A percentile compares a stretch with the other conserved stretches of the same genome.
These are phyloP conservation scores for Chloroceryle aenea DNA, from an alignment of 2,113 vertebrate genomes.

Conservation along the genomic window DNA sequence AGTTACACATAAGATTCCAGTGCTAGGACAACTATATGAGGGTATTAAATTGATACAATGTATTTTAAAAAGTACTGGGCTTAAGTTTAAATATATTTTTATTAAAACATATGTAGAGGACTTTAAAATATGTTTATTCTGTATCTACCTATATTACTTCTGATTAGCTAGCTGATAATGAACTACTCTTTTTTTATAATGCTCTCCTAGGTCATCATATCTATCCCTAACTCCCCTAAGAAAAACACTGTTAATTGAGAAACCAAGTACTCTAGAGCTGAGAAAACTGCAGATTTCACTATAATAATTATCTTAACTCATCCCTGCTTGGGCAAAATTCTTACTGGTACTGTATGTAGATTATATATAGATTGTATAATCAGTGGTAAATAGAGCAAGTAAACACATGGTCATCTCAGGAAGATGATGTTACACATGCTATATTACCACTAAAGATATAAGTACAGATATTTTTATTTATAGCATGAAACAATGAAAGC, in stretches of 20 bases:
- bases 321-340: not conserved
- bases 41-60: not conserved
- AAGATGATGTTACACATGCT: not conserved
- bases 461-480: not conserved
- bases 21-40: not conserved
- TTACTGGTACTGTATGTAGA: not conserved
- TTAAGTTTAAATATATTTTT: not conserved
- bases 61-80: not conserved
- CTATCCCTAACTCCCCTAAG: not conserved
- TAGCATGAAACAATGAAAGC: not conserved
- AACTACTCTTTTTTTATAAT: not conserved
- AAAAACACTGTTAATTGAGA: not conserved
- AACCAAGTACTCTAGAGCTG: not conserved
- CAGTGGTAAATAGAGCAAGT: not conserved
- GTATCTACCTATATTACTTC: not conserved
- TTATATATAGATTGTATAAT: not conserved
- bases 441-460: not conserved
- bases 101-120: not conserved
- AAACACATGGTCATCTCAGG: not conserved
- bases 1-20: not conserved
- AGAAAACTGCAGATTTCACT: not conserved
- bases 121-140: not conserved
- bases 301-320: not conserved
- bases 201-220: not conserved
- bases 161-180: not conserved